Conservation (phyloP, 2,797 vertebrate genomes). For the Nyctalus aviator region DNA sequence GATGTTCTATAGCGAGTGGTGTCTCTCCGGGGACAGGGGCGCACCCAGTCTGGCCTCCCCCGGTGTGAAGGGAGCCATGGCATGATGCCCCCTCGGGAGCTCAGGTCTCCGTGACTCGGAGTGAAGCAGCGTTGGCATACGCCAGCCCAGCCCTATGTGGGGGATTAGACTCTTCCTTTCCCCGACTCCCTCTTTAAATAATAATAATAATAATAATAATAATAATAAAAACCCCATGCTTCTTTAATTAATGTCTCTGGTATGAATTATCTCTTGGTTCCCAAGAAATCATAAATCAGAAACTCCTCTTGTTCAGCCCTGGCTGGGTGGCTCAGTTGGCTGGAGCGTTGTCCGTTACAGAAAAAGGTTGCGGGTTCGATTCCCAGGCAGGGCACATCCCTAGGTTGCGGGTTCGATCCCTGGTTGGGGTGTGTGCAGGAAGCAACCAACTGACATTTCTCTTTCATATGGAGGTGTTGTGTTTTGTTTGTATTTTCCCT, state of each 20-base stretch:
- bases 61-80: neutral
- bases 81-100: neutral
- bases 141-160: neutral
- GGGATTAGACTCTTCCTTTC: neutral
- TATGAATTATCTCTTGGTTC: neutral
- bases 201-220: too few relatives aligned
- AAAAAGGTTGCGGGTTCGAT: neutral
- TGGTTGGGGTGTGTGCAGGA: neutral
- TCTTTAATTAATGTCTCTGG: neutral
- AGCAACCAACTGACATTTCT: neutral
- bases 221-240: too few relatives aligned
- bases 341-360: neutral
- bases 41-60: neutral
- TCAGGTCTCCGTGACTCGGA: neutral
- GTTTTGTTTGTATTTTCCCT: neutral
- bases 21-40: neutral
- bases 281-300: constrained; percentile 7
- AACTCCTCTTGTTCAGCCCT: neutral
- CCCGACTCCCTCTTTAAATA: neutral
- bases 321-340: neutral
- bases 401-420: neutral
- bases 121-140: neutral
- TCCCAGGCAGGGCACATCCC: neutral
- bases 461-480: neutral
- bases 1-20: neutral